Conservation (phyloP, 2,888 invertebrate genomes). For the Pimpla rufipes region DNA sequence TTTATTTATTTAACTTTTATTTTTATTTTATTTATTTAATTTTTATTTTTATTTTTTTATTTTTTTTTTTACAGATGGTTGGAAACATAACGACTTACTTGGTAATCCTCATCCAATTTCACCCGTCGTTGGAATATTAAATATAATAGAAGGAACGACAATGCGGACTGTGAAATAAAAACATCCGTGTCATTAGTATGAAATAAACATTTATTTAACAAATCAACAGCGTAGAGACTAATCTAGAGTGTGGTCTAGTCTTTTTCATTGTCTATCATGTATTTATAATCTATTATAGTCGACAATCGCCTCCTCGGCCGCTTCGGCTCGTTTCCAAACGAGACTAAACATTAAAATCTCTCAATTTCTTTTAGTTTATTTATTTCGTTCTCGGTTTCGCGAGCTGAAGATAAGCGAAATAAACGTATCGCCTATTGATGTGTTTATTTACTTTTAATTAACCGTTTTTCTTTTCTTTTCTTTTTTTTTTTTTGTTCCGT, state of each 20-base stretch:
- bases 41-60: not conserved
- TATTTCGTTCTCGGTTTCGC: constrained; percentile 15
- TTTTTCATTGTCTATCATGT: constrained; percentile 48
- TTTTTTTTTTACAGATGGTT: constrained; percentile 68
- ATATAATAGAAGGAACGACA: not conserved
- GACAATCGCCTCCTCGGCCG: constrained; percentile 57
- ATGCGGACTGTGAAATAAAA: not conserved
- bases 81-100: constrained; percentile 71
- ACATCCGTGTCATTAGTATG: not conserved
- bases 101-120: constrained; percentile 75
- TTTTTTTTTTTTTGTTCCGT: constrained; percentile 30
- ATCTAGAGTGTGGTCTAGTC: constrained; percentile 74
- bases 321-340: constrained; percentile 51
- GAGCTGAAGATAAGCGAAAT: constrained; percentile 39
- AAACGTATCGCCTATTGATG: constrained; percentile 30
- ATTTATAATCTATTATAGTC: constrained; percentile 43
- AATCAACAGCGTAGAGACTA: constrained; percentile 80
- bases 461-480: not conserved
- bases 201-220: constrained; percentile 66
- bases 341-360: constrained; percentile 41
- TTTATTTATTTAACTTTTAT: too few species aligned
- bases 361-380: not conserved
- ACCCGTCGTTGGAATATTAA: constrained; percentile 40
- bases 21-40: not conserved
- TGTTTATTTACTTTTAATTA: not conserved